phyloP scores from a whole-genome alignment of 2,797 vertebrate species.

The Luscinia megarhynchos region DNA sequence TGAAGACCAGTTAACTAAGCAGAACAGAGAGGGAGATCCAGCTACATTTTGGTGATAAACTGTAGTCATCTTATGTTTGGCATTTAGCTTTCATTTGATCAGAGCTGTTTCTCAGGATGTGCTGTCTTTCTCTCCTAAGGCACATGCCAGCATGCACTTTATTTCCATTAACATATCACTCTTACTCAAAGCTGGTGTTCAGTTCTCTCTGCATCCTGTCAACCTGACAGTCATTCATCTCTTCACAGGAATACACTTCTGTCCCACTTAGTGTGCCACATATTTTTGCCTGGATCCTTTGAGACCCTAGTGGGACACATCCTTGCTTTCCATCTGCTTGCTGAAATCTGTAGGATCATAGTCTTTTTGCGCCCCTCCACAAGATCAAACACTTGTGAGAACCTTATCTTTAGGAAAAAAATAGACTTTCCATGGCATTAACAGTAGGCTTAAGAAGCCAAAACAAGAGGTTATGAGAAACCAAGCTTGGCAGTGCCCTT shows the following conservation, averaged over 20 bases:
- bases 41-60: not conserved
- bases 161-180: not conserved
- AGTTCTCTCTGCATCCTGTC: not conserved
- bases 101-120: not conserved
- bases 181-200: not conserved
- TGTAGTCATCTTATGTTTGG: not conserved
- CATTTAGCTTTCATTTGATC: not conserved
- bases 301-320: not conserved
- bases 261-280: not conserved
- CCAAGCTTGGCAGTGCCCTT: not conserved
- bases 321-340: not conserved
- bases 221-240: not conserved
- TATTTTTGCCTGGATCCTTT: not conserved
- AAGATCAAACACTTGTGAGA: accelerated
- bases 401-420: not conserved
- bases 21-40: not conserved
- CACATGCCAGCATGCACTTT: not conserved
- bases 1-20: not conserved
- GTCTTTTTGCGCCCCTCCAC: not conserved
- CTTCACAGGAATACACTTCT: not conserved
- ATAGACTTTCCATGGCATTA: not conserved
- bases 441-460: not conserved
- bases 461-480: not conserved
- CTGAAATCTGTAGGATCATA: not conserved
- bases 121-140: not conserved